Evolutionary conservation across 2,888 invertebrate genomes (phyloP).

Genomic region (Epirrita christyi): DNA sequence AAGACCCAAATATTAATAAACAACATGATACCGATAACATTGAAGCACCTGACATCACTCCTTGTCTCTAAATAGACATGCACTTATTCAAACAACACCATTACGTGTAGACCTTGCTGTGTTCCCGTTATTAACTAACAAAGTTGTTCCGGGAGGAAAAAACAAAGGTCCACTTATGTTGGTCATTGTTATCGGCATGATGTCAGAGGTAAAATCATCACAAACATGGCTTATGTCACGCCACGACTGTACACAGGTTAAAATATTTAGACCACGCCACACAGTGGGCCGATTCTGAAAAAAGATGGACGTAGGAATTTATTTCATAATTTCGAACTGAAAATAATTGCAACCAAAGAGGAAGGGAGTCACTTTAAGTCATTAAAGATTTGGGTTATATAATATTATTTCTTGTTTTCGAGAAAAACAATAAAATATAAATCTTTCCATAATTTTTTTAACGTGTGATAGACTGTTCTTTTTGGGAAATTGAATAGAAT

Average conservation of each 20-base stretch:
- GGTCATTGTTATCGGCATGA: slow-evolving; percentile 62
- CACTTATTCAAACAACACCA: slow-evolving; percentile 48
- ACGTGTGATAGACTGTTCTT: too few species aligned
- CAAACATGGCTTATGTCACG: slow-evolving; percentile 54
- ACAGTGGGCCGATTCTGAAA: too few species aligned
- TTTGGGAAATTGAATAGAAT: too few species aligned
- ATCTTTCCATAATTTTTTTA: too few species aligned
- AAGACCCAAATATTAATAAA: slow-evolving; percentile 8
- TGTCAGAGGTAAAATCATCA: slow-evolving; percentile 54
- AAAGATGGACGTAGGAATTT: too few species aligned
- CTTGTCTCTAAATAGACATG: slow-evolving; percentile 72
- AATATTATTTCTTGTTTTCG: too few species aligned
- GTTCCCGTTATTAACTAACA: slow-evolving; percentile 49
- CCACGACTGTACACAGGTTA: slow-evolving; percentile 50
- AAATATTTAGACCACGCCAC: slow-evolving; percentile 48
- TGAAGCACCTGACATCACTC: slow-evolving; percentile 60
- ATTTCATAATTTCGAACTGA: too few species aligned
- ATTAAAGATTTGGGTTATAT: too few species aligned
- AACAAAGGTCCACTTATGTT: slow-evolving; percentile 51
- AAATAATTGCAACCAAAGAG: too few species aligned
- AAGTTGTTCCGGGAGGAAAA: slow-evolving; percentile 37
- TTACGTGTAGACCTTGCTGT: slow-evolving; percentile 44
- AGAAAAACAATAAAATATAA: too few species aligned
- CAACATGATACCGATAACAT: slow-evolving; percentile 13
- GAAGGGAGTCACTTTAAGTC: too few species aligned